phyloP scores from a whole-genome alignment of 1,140 invertebrate species.

The Cydia pomonella region DNA sequence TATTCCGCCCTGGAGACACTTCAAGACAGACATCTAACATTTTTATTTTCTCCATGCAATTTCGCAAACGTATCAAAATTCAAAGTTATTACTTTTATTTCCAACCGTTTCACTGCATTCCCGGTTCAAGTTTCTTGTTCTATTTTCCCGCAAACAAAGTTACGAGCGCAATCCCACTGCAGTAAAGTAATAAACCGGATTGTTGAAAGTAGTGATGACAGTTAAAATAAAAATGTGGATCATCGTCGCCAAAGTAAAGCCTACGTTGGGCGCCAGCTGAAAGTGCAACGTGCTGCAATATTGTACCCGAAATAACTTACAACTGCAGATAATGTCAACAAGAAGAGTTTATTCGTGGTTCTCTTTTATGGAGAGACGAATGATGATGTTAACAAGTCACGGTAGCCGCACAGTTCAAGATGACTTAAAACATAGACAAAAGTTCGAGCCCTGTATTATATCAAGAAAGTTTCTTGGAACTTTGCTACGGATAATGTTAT shows the following conservation, averaged over 20 bases:
- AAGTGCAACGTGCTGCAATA: slow-evolving; percentile 23
- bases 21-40: not conserved
- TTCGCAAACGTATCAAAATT: slow-evolving; percentile 9
- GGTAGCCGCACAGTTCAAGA: too few relatives aligned
- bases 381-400: too few relatives aligned
- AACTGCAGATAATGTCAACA: not conserved
- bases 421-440: too few relatives aligned
- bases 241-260: slow-evolving; percentile 22
- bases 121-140: slow-evolving; percentile 15
- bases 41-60: slow-evolving; percentile 1
- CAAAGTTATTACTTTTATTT: slow-evolving; percentile 18
- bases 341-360: not conserved
- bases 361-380: not conserved
- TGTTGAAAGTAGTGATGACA: slow-evolving; percentile 13
- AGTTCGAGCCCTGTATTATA: too few relatives aligned
- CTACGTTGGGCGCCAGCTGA: not conserved
- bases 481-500: too few relatives aligned
- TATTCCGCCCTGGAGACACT: not conserved
- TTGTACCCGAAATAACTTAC: slow-evolving; percentile 29
- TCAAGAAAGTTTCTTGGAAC: too few relatives aligned
- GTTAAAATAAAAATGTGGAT: slow-evolving; percentile 21
- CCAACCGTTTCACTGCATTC: slow-evolving; percentile 18
- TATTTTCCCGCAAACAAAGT: slow-evolving; percentile 18
- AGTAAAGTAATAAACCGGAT: slow-evolving; percentile 22
- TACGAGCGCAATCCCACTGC: slow-evolving; percentile 9